phyloP scores from a whole-genome alignment of 2,888 invertebrate genomes.

The Aspidapion aeneum region DNA sequence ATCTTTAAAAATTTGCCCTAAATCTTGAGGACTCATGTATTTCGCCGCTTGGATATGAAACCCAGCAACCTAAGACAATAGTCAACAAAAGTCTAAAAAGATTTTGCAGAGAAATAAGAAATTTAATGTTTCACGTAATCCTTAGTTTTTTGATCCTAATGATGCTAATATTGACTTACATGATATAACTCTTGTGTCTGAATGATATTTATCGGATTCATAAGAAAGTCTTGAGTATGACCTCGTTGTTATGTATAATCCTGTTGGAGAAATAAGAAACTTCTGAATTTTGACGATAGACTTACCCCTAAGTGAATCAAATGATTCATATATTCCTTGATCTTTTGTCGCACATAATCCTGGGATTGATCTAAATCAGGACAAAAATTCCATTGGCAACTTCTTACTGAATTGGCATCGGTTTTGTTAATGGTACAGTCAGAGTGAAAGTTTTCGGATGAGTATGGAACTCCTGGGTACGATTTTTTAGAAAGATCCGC shows the following conservation, averaged over 20 bases:
- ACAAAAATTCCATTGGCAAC: conserved; percentile 51
- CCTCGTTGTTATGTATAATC: too few species aligned
- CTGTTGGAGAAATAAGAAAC: too few species aligned
- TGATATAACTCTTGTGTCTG: too few species aligned
- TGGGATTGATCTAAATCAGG: conserved; percentile 40
- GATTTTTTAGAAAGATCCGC: conserved; percentile 47
- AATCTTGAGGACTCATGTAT: conserved; percentile 55
- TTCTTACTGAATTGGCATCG: conserved; percentile 56
- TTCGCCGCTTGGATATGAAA: conserved; percentile 54
- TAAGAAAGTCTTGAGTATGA: too few species aligned
- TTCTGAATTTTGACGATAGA: too few species aligned
- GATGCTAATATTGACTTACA: too few species aligned
- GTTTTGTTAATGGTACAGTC: conserved; percentile 58
- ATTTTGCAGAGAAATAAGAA: too few species aligned
- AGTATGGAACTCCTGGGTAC: conserved; percentile 62
- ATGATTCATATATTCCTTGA: conserved; percentile 51
- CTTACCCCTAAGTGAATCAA: conserved; percentile 52
- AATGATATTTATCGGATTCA: too few species aligned
- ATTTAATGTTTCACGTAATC: too few species aligned
- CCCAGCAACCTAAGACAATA: too few species aligned
- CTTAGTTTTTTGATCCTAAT: too few species aligned
- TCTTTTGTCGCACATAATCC: conserved; percentile 49
- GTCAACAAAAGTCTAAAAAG: too few species aligned
- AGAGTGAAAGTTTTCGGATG: conserved; percentile 63
- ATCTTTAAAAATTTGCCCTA: conserved; percentile 51